These are phyloP conservation scores for Oreochromis grahami DNA, from an alignment of 2,797 vertebrate species.

Conservation along the genomic window DNA sequence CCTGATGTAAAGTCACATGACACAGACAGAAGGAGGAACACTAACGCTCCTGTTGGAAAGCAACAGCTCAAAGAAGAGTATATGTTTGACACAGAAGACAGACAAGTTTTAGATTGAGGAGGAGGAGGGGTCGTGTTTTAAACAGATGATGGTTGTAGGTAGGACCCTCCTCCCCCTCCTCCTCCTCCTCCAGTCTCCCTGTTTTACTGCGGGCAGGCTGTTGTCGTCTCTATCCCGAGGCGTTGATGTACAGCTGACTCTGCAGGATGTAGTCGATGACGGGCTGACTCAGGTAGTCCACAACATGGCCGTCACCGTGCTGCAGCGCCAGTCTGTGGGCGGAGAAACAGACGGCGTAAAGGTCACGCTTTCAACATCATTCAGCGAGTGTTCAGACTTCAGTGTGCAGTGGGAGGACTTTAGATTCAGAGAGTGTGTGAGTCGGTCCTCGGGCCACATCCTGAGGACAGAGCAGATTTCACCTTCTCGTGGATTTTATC, in stretches of 20 bases:
- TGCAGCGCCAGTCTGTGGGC: slow-evolving; percentile 90
- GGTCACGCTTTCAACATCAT: background rate
- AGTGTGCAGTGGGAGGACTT: background rate
- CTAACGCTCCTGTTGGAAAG: slow-evolving; percentile 59
- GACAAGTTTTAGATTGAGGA: slow-evolving; percentile 2
- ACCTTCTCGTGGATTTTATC: too few relatives aligned
- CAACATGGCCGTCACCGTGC: slow-evolving; percentile 94
- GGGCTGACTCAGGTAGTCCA: slow-evolving; percentile 93
- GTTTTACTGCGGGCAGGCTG: slow-evolving; percentile 5
- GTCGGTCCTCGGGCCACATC: background rate
- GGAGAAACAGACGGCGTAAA: fast-evolving
- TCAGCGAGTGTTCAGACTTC: background rate
- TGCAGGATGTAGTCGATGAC: slow-evolving; percentile 99
- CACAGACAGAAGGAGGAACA: slow-evolving; percentile 66
- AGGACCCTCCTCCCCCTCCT: background rate
- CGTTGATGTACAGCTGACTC: slow-evolving; percentile 96
- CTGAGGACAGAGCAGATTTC: background rate
- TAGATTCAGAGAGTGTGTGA: background rate
- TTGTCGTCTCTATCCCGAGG: slow-evolving; percentile 82
- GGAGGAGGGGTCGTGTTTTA: background rate
- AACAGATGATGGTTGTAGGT: background rate
- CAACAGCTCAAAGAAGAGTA: slow-evolving; percentile 61
- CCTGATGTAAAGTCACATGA: slow-evolving; percentile 59
- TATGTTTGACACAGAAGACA: slow-evolving; percentile 68
- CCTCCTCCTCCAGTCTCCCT: background rate